Base-by-base conservation (phyloP, 1,140 invertebrate species). In the Drosophila auraria region DNA sequence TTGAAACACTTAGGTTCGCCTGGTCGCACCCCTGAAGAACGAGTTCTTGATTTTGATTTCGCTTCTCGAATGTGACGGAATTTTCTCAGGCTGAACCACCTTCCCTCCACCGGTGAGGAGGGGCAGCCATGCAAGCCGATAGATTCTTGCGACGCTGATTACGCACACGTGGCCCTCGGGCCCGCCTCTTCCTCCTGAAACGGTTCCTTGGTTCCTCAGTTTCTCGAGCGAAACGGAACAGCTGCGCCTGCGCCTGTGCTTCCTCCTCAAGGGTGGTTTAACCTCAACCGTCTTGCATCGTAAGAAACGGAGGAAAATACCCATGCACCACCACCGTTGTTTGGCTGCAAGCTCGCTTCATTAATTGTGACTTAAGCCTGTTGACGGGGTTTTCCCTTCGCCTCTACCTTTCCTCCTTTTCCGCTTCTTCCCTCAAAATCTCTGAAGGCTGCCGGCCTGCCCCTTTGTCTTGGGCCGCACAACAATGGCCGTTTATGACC, bases 231-330 rank as follows among this genome's bases (percentile, higher is more conserved):
- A 40, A 89, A 74, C 84, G 82, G 51, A 59, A 71, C 77, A 78
- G 75, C 76, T 89, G 83, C 83, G 86, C 72, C 71, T 87, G 83
- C 83, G 83, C 80, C 71, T 78, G 78, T 25, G 82, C 60, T 61
- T 69, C 45, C 45, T 77, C 71, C 74, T 87, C 75, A 87, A 78
- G 83, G 83, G 83, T 84, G 83, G 76, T 45, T 78, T 40, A 20
- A 51, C 30, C 68, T 71, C 23, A 27, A 51, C 4, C 47, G n/a
- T 73, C 70, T 73, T 73, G 20, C 15, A n/a, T 56, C 20, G 17
- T 11, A 20, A 9, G 12, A 40, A 69, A 33, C 23, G 17, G 8
- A 47, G 51, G 54, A 42, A 78, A 79, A 79, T 79, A 71, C 76
- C 76, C 53, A 64, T 79, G 76, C 76, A 79, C 66, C 74, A 73